phyloP scores from a whole-genome alignment of 2,797 vertebrate species.

The Pitangus sulphuratus region DNA sequence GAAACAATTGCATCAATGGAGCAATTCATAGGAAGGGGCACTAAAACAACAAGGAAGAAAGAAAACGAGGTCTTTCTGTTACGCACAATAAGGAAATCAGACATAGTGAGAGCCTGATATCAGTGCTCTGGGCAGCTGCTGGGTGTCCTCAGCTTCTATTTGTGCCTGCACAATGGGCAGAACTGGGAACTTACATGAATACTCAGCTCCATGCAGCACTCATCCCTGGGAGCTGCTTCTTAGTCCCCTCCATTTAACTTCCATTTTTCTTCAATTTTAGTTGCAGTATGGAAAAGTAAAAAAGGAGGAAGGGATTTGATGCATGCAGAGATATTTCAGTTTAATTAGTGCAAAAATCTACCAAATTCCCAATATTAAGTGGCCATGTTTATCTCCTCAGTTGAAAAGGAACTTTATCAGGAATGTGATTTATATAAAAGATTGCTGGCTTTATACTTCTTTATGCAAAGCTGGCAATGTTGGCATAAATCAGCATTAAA shows the following conservation, averaged over 20 bases:
- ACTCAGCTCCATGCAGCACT: not conserved
- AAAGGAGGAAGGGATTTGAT: not conserved
- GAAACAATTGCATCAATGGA: not conserved
- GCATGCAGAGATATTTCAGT: not conserved
- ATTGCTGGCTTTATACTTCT: slow-evolving; percentile 47
- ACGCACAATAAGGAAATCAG: not conserved
- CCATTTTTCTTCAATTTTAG: not conserved
- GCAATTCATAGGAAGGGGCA: not conserved
- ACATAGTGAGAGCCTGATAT: fast-evolving
- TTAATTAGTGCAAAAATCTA: slow-evolving; percentile 42
- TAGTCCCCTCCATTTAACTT: not conserved
- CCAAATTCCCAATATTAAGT: slow-evolving; percentile 67
- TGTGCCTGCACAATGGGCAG: fast-evolving
- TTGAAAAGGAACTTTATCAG: slow-evolving; percentile 43
- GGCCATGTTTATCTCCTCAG: slow-evolving; percentile 46
- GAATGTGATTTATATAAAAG: slow-evolving; percentile 61
- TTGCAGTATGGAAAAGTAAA: not conserved
- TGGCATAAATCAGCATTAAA: slow-evolving; percentile 71
- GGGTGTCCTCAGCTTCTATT: not conserved
- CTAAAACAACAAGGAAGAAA: not conserved
- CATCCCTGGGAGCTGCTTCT: slow-evolving; percentile 20
- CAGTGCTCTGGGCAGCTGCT: not conserved
- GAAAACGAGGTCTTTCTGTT: not conserved
- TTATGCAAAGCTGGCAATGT: slow-evolving; percentile 47
- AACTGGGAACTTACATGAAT: not conserved